Base-by-base conservation (phyloP, 2,113 vertebrate species). In the Leptosomus discolor region DNA sequence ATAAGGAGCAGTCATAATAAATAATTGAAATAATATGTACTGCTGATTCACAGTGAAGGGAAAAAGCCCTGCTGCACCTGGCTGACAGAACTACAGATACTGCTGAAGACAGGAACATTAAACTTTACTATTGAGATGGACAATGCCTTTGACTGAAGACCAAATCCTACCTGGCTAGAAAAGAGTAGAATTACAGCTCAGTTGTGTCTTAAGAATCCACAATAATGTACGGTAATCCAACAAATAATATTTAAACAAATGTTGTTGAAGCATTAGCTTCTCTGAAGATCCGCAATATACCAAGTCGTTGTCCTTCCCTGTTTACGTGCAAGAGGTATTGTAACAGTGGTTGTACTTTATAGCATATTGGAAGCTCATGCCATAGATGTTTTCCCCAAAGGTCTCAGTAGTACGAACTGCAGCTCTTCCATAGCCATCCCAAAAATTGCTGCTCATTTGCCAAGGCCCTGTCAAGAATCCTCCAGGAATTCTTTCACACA, bases 401-500 rank as follows among this genome's bases (percentile, higher is more conserved):
- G 22, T 83, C 79, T 87, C 77, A 63, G 61, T 21, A 92, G 68
- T 95, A 94, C 56, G 64, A 95, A 93, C 81, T 94, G 79, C 21
- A 97, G 58, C 69, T 96, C 57, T 94, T 97, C 46, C 94, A 92
- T 5, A 92, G 74, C 67, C 96, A 84, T 77, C 85, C 10, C 4
- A 30, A 89, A 97, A 95, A 96, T 92, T 97, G 93, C 71, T 82
- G 73, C 87, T 97, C 77, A 95, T 95, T 97, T 96, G 86, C 94
- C 90, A 98, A 92, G 67, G 75, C 75, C 75, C 58, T 84, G 81
- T 56, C 96, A 82, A 95, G 64, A 80, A 93, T 73, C 69, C 79
- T 89, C 36, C 29, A 75, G 89, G 80, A 97, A 97, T 61, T 53
- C 71, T 97, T 98, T 96, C 86, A 95, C 97, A 97, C n/a, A 93